Evolutionary conservation across 2,797 vertebrate species (phyloP), one percentile per base, ranked within the genome.

Genomic region (Leuciscus waleckii): DNA sequence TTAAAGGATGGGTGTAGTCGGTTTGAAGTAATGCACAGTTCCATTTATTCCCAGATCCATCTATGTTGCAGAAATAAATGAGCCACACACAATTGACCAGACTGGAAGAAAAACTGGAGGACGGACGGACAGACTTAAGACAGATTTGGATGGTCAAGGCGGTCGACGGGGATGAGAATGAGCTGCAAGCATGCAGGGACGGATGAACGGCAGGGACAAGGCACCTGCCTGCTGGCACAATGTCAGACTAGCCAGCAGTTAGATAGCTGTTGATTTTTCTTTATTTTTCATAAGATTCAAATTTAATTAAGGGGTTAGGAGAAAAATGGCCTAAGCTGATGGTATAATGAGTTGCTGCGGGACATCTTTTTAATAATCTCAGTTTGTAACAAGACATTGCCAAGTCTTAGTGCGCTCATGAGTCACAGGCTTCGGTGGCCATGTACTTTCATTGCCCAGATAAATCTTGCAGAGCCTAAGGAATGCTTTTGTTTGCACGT

Each of bases 311-410:
- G 92, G 92, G 91, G 90, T 93, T 91, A 86, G 91, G 90, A 90
- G 93, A 88, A 92, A 91, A 94, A 94, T 93, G 90, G 93, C 92
- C 93, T 83, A 84, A 93, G 92, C 89, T 92, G 92, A 94, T 92
- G 91, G 89, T 94, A 94, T 96, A 95, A 95, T 94, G 94, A 95
- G 94, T 93, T 92, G 94, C 95, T 92, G 87, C 85, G 89, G 93
- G 94, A 94, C 91, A 94, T 94, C 78, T 93, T 94, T 94, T 93
- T 95, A 94, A 94, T 94, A 94, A 93, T 94, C 91, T 92, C 90
- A 89, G 89, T 93, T 94, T 93, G 91, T 94, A 94, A 95, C 92
- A 94, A 95, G 93, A 94, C 92, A 91, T 93, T 94, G 93, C 93
- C 92, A 94, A 93, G 91, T 93, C 92, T 91, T 85, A 86, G 91